These are phyloP conservation scores for Valencia hispanica DNA, from an alignment of 2,797 vertebrate species.

Conservation along the genomic window DNA sequence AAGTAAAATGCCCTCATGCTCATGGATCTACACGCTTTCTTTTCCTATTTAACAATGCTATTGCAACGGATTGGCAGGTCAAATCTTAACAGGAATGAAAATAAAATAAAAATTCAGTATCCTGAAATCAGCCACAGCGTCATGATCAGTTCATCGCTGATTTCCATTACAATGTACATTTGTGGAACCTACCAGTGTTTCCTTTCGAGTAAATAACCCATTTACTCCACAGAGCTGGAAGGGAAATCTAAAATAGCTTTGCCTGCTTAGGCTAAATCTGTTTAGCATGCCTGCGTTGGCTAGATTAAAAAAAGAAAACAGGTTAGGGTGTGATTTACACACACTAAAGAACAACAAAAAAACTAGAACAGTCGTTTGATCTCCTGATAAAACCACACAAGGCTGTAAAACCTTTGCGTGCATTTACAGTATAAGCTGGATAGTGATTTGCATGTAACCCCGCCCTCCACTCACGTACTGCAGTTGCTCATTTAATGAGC, in stretches of 20 bases:
- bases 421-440: slow-evolving; percentile 4
- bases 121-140: neutral
- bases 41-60: neutral
- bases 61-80: neutral
- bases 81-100: neutral
- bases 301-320: neutral
- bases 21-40: neutral
- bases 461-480: slow-evolving; percentile 16
- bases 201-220: neutral
- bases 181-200: neutral
- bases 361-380: neutral
- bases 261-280: neutral
- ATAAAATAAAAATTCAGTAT: neutral
- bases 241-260: neutral
- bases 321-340: neutral
- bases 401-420: slow-evolving; percentile 12
- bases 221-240: neutral
- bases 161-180: neutral
- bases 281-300: neutral
- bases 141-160: neutral
- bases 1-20: too few relatives aligned
- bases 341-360: neutral
- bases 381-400: slow-evolving; percentile 14
- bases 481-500: slow-evolving; percentile 41
- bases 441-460: slow-evolving; percentile 24